These are phyloP conservation scores for Athene cunicularia DNA, from an alignment of 2,113 vertebrate genomes.

Conservation along the genomic window DNA sequence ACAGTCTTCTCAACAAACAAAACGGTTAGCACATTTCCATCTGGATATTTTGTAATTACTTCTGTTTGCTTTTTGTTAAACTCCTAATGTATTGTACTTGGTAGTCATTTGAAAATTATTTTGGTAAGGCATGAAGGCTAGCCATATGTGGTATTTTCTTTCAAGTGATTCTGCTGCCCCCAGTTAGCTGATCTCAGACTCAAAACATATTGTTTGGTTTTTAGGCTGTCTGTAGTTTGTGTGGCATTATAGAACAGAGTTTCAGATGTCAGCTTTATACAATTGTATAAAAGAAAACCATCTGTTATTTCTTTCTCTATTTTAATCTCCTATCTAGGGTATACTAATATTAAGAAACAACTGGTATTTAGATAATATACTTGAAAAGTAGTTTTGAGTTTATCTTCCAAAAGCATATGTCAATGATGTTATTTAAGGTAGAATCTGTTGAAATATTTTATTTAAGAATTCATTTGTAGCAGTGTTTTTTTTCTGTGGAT, in stretches of 20 bases:
- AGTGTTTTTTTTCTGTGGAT: not conserved
- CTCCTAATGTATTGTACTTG: not conserved
- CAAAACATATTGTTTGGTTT: not conserved
- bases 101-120: not conserved
- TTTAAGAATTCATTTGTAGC: not conserved
- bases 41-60: not conserved
- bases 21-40: not conserved
- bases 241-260: not conserved
- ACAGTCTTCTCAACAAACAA: not conserved
- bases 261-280: not conserved
- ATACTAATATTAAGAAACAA: not conserved
- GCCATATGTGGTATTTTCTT: not conserved
- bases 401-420: not conserved
- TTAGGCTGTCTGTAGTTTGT: not conserved
- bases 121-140: not conserved
- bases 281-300: not conserved
- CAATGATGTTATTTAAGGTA: not conserved
- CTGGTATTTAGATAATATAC: not conserved
- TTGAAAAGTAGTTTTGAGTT: not conserved
- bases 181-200: not conserved
- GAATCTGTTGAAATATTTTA: not conserved
- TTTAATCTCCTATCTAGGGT: not conserved
- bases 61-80: conserved; percentile 12
- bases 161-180: not conserved
- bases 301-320: not conserved